phyloP scores from a whole-genome alignment of 2,113 vertebrate genomes.

The Falco punctatus region DNA sequence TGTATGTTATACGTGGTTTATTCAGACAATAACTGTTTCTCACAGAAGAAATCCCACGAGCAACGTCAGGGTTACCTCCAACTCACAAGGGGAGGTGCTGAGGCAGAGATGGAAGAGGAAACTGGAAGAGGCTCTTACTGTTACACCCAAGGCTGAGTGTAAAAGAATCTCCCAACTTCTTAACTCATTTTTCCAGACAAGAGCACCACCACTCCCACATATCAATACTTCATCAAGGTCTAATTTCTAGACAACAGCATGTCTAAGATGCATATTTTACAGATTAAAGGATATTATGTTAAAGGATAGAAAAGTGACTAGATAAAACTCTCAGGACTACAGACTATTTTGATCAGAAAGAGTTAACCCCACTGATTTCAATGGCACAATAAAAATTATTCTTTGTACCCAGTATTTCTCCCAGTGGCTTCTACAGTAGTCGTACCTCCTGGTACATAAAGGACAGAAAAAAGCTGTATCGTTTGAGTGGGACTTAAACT shows the following conservation, averaged over 20 bases:
- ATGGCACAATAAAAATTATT: not conserved
- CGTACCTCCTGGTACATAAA: not conserved
- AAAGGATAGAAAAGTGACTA: not conserved
- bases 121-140: not conserved
- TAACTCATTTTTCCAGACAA: not conserved
- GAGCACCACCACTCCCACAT: not conserved
- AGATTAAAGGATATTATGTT: not conserved
- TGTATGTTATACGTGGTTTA: rapidly evolving
- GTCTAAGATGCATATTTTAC: not conserved
- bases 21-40: not conserved
- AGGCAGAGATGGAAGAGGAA: not conserved
- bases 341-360: not conserved
- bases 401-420: not conserved
- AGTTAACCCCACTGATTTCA: not conserved
- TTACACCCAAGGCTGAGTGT: not conserved
- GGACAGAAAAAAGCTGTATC: not conserved
- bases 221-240: not conserved
- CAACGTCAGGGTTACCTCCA: not conserved
- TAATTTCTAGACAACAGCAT: not conserved
- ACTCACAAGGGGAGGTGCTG: not conserved
- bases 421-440: not conserved
- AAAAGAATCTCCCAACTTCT: not conserved
- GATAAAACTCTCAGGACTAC: not conserved
- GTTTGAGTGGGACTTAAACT: not conserved
- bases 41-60: not conserved